phyloP scores from a whole-genome alignment of 2,888 invertebrate species.

The Caradrina kadenii region DNA sequence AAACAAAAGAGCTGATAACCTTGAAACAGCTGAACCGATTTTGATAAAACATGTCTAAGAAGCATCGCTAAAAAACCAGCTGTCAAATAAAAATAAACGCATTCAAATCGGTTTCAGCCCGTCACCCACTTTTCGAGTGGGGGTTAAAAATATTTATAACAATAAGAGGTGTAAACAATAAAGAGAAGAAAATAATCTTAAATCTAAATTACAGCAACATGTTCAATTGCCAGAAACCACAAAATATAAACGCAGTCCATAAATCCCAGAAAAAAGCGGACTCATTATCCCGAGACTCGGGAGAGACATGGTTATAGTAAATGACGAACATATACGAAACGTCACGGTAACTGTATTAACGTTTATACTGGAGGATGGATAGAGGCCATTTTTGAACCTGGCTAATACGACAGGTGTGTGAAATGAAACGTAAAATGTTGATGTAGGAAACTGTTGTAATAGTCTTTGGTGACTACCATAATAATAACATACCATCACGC shows the following conservation, averaged over 20 bases:
- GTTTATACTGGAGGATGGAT: slow-evolving; percentile 38
- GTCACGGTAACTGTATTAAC: slow-evolving; percentile 28
- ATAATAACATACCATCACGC: too few relatives aligned
- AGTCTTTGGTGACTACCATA: not conserved
- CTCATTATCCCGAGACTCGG: slow-evolving; percentile 17
- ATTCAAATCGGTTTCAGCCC: too few relatives aligned
- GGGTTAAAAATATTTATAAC: too few relatives aligned
- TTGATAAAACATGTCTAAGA: too few relatives aligned
- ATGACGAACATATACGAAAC: slow-evolving; percentile 24
- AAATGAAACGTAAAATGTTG: slow-evolving; percentile 41
- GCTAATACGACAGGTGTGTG: slow-evolving; percentile 33
- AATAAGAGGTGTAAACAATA: too few relatives aligned
- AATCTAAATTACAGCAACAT: not conserved
- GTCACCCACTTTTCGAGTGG: too few relatives aligned
- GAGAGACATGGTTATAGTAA: slow-evolving; percentile 16
- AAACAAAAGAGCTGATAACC: too few relatives aligned
- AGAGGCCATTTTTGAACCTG: slow-evolving; percentile 33
- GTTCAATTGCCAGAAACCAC: not conserved
- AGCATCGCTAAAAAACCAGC: too few relatives aligned
- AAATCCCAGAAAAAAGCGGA: slow-evolving; percentile 1
- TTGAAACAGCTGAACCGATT: too few relatives aligned
- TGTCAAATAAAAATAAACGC: too few relatives aligned
- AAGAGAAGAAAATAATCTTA: not conserved
- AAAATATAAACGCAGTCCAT: not conserved
- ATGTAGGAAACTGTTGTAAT: slow-evolving; percentile 15